Percentiles rank a stretch among this genome's conserved stretches.
phyloP scores from a whole-genome alignment of 2,888 invertebrate species.

The Campaea margaritaria region DNA sequence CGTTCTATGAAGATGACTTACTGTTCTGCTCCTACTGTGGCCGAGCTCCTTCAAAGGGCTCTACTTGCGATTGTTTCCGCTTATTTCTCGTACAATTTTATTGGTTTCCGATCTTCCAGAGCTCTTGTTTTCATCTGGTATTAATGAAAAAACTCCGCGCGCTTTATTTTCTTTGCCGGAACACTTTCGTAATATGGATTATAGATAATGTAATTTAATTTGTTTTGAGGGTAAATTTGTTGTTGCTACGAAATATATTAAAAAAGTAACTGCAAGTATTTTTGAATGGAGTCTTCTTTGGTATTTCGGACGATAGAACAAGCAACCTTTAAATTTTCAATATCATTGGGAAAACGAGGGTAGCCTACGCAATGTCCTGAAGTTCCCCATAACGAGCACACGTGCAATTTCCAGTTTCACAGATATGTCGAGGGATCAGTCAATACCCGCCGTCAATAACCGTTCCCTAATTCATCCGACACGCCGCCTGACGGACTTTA shows the following conservation, averaged over 20 bases:
- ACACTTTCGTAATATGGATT: constrained; percentile 20
- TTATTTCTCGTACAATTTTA: constrained; percentile 51
- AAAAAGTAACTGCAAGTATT: no score
- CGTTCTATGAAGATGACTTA: no score
- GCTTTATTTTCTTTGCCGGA: constrained; percentile 23
- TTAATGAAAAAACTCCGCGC: constrained; percentile 34
- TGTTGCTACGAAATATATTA: background rate
- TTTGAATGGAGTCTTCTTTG: no score
- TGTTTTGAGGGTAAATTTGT: background rate
- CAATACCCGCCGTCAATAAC: constrained; percentile 18
- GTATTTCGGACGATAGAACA: no score
- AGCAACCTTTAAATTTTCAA: no score
- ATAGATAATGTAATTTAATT: constrained; percentile 13
- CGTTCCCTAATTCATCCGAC: constrained; percentile 1
- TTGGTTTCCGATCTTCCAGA: constrained; percentile 48
- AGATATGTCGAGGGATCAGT: constrained; percentile 22
- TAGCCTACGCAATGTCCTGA: background rate
- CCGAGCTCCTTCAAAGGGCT: constrained; percentile 38
- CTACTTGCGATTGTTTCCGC: constrained; percentile 47
- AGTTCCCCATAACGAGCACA: background rate
- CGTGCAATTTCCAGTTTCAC: background rate
- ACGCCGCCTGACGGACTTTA: constrained; percentile 9
- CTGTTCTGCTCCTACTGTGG: no score
- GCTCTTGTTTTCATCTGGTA: constrained; percentile 41
- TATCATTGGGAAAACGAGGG: no score